Evolutionary conservation across 2,888 invertebrate species (phyloP).

Genomic region (Chromoteleia sp.): DNA sequence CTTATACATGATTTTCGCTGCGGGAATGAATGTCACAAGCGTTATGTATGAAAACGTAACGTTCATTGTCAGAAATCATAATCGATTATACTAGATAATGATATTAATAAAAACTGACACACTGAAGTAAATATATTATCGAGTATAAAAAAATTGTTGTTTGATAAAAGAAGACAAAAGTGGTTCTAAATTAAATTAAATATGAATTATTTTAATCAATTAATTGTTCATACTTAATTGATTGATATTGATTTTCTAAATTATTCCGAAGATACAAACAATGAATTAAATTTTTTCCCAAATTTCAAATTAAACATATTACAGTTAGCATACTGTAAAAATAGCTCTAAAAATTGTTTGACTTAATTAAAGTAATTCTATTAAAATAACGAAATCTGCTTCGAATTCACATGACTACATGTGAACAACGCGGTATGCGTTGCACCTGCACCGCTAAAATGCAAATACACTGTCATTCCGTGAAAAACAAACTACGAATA

Average conservation of each 20-base stretch:
- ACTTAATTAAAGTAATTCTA: background rate
- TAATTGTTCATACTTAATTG: too few relatives aligned
- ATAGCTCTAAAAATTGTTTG: background rate
- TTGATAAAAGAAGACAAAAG: too few relatives aligned
- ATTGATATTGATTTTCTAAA: too few relatives aligned
- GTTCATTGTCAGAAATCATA: background rate
- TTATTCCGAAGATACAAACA: too few relatives aligned
- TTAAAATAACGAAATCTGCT: background rate
- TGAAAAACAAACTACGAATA: slow-evolving; percentile 10
- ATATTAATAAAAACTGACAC: slow-evolving; percentile 4
- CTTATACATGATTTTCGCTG: background rate
- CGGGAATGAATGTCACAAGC: background rate
- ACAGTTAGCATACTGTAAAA: too few relatives aligned
- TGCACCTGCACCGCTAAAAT: background rate
- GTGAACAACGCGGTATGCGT: background rate
- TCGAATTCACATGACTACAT: background rate
- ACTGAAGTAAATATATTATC: too few relatives aligned
- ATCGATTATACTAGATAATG: slow-evolving; percentile 8
- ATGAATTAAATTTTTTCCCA: too few relatives aligned
- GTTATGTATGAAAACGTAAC: background rate
- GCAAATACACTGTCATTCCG: slow-evolving; percentile 7
- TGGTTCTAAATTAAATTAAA: background rate
- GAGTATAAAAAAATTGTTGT: too few relatives aligned
- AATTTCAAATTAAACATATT: too few relatives aligned
- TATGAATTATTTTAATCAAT: too few relatives aligned